Evolutionary conservation across 2,888 invertebrate genomes (phyloP).

Genomic region (Rotaria magnacalcarata): DNA sequence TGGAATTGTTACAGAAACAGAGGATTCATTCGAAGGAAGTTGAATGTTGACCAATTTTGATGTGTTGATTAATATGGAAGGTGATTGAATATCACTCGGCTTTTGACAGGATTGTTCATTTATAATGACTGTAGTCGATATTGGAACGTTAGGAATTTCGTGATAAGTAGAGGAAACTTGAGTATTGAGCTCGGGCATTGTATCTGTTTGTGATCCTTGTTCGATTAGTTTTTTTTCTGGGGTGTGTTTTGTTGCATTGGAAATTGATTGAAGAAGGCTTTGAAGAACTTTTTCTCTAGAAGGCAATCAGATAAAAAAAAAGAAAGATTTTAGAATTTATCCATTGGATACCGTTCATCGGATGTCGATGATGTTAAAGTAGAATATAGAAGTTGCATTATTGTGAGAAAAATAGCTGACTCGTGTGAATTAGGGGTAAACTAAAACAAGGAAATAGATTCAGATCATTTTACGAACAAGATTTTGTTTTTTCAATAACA

Average conservation of each 20-base stretch:
- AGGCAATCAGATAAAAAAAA: background rate
- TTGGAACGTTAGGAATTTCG: background rate
- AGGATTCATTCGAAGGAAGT: background rate
- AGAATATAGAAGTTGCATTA: constrained; percentile 17
- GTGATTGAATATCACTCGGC: background rate
- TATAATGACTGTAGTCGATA: background rate
- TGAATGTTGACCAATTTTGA: background rate
- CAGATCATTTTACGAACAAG: background rate
- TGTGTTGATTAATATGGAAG: background rate
- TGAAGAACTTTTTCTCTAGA: background rate
- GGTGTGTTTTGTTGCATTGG: background rate
- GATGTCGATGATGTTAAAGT: background rate
- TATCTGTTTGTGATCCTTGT: background rate
- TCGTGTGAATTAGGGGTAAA: background rate
- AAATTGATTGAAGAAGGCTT: background rate
- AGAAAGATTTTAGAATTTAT: background rate
- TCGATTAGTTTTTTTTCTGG: background rate
- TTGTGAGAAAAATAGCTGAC: background rate
- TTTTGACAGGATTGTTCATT: background rate
- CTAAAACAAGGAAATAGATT: background rate
- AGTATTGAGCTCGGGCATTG: background rate
- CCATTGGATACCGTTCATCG: background rate
- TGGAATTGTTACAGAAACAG: background rate
- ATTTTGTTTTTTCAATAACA: background rate
- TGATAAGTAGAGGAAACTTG: background rate